Conservation (phyloP, 2,113 vertebrate species). For the Acrocephalus arundinaceus region DNA sequence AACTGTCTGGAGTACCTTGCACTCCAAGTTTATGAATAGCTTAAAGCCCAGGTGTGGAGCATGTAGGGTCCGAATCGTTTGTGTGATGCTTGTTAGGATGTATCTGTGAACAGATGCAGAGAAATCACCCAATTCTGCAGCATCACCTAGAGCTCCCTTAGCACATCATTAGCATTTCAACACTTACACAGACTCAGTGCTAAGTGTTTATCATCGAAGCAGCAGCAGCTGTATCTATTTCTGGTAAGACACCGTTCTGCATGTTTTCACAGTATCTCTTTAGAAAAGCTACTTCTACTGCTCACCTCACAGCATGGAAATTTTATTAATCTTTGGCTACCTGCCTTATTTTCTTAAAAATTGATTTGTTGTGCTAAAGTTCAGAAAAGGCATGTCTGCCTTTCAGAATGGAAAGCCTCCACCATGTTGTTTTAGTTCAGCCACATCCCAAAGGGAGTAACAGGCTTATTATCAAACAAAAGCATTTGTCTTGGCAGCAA, state of each 20-base stretch:
- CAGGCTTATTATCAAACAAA: neutral
- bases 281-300: neutral
- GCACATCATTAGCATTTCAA: neutral
- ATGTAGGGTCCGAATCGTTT: neutral
- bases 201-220: neutral
- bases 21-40: neutral
- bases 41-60: neutral
- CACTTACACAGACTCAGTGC: neutral
- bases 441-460: neutral
- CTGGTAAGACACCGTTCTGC: neutral
- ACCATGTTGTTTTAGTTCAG: neutral
- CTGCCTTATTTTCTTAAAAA: neutral
- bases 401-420: neutral
- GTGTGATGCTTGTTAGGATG: neutral
- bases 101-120: neutral
- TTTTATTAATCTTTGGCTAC: neutral
- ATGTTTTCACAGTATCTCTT: neutral
- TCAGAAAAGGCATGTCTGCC: neutral
- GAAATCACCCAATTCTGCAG: neutral
- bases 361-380: neutral
- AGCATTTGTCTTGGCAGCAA: conserved; percentile 29
- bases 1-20: neutral
- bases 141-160: neutral
- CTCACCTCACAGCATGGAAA: neutral
- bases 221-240: neutral